Evolutionary conservation across 2,888 invertebrate species (phyloP).

Genomic region (Tipula confusa): DNA sequence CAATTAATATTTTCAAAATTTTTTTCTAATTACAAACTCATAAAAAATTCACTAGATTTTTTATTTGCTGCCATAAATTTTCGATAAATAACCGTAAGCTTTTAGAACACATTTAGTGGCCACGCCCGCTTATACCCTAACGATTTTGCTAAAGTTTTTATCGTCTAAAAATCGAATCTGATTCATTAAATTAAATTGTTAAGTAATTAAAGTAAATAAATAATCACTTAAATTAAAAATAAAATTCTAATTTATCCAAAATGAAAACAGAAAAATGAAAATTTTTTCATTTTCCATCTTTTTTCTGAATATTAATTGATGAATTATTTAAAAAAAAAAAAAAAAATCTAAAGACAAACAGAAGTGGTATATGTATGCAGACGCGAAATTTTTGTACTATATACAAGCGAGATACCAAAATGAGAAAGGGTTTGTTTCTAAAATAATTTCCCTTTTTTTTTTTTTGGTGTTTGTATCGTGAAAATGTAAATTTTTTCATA

Average conservation of each 20-base stretch:
- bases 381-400: too few relatives aligned
- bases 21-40: neutral
- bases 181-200: slow-evolving; percentile 6
- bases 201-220: slow-evolving; percentile 15
- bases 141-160: neutral
- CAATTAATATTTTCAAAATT: too few relatives aligned
- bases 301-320: slow-evolving; percentile 20
- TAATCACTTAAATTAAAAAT: slow-evolving; percentile 3
- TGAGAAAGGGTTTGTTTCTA: neutral
- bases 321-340: slow-evolving; percentile 4
- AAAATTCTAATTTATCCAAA: slow-evolving; percentile 21
- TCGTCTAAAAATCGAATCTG: neutral
- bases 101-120: neutral
- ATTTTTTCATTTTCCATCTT: neutral
- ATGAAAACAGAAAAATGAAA: neutral
- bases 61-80: neutral
- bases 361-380: neutral
- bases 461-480: neutral
- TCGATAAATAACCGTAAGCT: neutral
- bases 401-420: neutral
- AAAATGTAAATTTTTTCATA: neutral
- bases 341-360: neutral
- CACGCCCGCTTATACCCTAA: neutral
- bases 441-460: neutral
- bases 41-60: neutral